Base-by-base conservation (phyloP, 2,888 invertebrate genomes). In the Cephalotes varians region DNA sequence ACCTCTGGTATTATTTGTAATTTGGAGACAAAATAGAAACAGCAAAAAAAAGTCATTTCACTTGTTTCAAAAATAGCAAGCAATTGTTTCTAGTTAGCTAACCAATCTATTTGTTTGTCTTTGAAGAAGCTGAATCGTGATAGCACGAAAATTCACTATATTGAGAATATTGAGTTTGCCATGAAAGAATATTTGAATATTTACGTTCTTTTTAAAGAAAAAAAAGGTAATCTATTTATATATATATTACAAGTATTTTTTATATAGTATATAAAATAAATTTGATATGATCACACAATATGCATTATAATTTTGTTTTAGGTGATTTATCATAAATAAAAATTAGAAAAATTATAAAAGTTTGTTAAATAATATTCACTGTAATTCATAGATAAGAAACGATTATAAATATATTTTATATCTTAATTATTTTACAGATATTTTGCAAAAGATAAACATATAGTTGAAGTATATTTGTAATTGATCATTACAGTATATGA, bases 101-200 rank as follows among this genome's bases (percentile, higher is more conserved):
- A 90, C 82, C 86, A 85, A 85, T 87, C 49, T 89, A 83, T 91
- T 91, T 90, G 81, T 9, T 58, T 9, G 34, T 67, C 80, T 64
- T 77, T 64, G 37, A 81, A 71, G 77, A 85, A 84, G 79, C 47
- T 85, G 80, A 79, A 83, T 85, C 82, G 71, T 74, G 82, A 79
- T 77, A 86, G 86, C 65, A 79, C 51, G 77, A 77, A 81, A 87
- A 83, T 84, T 85, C 76, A 73, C 65, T 49, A 67, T 25, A 64
- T 81, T 69, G 73, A 74, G 76, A 81, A 71, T 83, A 86, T 89
- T 91, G 81, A 92, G 92, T 90, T 92, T 92, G 92, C 92, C 92
- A 92, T 92, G 92, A 92, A 91, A 91, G 85, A 65, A 90, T 84
- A 64, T 82, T 85, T 82, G 82, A 90, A 86, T 84, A 65, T 82